A percentile compares a stretch with the other conserved stretches of the same genome.
phyloP scores from a whole-genome alignment of 2,113 vertebrate genomes.

The Aleadryas rufinucha region DNA sequence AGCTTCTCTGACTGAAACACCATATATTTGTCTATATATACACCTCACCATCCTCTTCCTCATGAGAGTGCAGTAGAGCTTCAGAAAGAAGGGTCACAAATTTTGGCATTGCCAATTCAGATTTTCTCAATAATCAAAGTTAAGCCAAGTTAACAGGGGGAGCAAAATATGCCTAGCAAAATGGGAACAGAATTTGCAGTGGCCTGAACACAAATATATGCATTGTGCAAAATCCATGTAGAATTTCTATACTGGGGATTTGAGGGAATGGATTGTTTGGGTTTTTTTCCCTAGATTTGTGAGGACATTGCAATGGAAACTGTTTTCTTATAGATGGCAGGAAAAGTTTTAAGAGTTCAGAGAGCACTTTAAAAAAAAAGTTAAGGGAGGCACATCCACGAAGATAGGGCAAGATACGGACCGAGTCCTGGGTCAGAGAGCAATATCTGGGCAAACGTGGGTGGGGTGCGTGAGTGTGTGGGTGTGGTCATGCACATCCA shows the following conservation, averaged over 20 bases:
- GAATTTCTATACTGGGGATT: accelerated
- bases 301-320: not conserved
- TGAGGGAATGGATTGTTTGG: not conserved
- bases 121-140: not conserved
- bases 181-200: not conserved
- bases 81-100: not conserved
- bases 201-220: not conserved
- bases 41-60: not conserved
- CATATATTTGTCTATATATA: not conserved
- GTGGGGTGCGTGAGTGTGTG: not conserved
- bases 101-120: not conserved
- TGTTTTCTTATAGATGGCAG: accelerated
- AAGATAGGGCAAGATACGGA: no score
- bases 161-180: not conserved
- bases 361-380: not conserved
- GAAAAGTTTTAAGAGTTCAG: not conserved
- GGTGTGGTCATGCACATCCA: accelerated
- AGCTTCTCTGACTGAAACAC: not conserved
- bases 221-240: accelerated
- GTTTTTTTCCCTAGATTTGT: not conserved
- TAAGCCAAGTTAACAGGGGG: not conserved
- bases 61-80: not conserved
- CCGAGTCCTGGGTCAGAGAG: not conserved
- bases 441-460: not conserved
- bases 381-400: not conserved